These are phyloP conservation scores for Zaprionus taronus DNA, from an alignment of 1,140 invertebrate species.

Conservation along the genomic window DNA sequence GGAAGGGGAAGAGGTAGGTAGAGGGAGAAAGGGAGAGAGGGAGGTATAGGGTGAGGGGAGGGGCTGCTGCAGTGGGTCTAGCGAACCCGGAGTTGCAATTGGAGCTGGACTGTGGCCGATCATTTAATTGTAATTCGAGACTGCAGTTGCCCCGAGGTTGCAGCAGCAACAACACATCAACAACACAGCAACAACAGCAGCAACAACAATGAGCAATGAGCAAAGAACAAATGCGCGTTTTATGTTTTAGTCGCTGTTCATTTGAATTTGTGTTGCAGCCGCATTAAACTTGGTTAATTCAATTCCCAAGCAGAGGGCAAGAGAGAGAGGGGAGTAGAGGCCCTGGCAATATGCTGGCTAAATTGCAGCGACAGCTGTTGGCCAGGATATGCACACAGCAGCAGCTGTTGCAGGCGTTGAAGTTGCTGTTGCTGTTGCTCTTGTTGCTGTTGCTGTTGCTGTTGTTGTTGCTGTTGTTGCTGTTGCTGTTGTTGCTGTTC, in stretches of 20 bases:
- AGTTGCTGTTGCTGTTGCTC: constrained; percentile 21
- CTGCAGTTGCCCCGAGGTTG: constrained; percentile 45
- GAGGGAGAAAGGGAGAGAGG: constrained; percentile 22
- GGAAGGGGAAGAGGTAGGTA: not conserved
- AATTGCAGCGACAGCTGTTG: constrained; percentile 42
- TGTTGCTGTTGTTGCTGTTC: constrained; percentile 12
- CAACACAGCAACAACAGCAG: constrained; percentile 1
- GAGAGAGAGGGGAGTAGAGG: not conserved
- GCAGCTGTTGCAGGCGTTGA: constrained; percentile 23
- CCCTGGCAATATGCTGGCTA: constrained; percentile 67
- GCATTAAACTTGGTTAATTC: constrained; percentile 75
- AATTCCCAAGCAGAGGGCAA: constrained; percentile 53
- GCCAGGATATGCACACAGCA: constrained; percentile 8
- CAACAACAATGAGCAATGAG: not conserved
- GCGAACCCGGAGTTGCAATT: constrained; percentile 9
- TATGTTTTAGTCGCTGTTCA: constrained; percentile 64
- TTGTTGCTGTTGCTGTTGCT: constrained; percentile 37
- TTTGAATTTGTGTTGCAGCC: constrained; percentile 60
- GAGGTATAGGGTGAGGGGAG: not conserved
- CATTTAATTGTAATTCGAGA: constrained; percentile 81
- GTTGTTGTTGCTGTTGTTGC: constrained; percentile 28
- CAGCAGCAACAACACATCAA: not conserved
- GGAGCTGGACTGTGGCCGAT: constrained; percentile 39
- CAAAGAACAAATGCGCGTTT: constrained; percentile 21
- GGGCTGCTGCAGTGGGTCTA: not conserved